Base-by-base conservation (phyloP, 2,888 invertebrate genomes). In the Mycalesis mineus region DNA sequence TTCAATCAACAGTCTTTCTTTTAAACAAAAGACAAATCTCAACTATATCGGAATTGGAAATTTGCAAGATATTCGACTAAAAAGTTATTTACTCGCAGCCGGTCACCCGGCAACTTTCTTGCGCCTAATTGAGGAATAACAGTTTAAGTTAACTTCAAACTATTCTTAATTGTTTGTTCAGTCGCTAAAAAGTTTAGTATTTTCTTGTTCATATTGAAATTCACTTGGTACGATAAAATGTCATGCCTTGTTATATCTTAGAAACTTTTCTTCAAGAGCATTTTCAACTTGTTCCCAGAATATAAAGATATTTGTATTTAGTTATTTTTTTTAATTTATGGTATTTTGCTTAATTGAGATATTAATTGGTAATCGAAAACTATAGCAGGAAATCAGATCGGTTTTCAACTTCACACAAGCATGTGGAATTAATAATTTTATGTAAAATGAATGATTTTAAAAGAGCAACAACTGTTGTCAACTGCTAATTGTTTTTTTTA, bases 111-210 rank as follows among this genome's bases (percentile, higher is more conserved):
- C 61, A 57, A 62, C 56, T 54, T 63, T 59, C 33, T 47, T 47
- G 52, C 37, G 44, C 58, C 57, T 62, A 64, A 64, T 64, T 64
- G 61, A 51, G 60, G 51, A 59, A 61, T 65, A 65, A 65, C 57
- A 60, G 62, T 54, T 65, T 55, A 49, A 64, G 57, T 62, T 64
- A 54, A 52, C 61, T 58, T 44, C 52, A 65, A 65, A 63, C 64
- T 64, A 65, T 64, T 62, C 60, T 57, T 65, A 58, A 65, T 65
- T 60, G 60, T 63, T 58, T 58, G 59, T 61, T 64, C 57, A 65
- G 60, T 65, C 61, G 53, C 62, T 56, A 45, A 28, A 47, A 59
- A 63, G 60, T 63, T 60, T 55, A 58, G 50, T 54, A 57, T 56
- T 61, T 57, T 55, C 42, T 39, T 55, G 60, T 58, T 64, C 58